Percentiles rank a stretch among this genome's conserved stretches.
Evolutionary conservation across 1,140 invertebrate genomes (phyloP).

Genomic region (Planococcus citri): DNA sequence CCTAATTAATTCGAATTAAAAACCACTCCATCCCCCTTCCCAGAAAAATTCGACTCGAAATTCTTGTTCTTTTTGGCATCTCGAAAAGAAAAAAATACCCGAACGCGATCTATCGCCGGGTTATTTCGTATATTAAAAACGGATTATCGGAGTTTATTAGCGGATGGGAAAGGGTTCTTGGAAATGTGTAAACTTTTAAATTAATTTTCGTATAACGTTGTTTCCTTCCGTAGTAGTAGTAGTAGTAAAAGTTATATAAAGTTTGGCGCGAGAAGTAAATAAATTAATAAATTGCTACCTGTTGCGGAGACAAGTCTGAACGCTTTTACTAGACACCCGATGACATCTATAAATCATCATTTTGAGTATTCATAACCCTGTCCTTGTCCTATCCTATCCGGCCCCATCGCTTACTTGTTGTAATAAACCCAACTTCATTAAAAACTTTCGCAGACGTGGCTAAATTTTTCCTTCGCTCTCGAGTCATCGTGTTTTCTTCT

Average conservation of each 20-base stretch:
- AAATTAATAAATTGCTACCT: conserved; percentile 4
- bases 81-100: no score
- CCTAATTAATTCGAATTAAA: no score
- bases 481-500: no score
- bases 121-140: background rate
- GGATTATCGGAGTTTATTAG: conserved; percentile 2
- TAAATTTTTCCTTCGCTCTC: no score
- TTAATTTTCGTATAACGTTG: background rate
- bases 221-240: no score
- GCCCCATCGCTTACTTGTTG: no score
- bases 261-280: background rate
- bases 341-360: conserved; percentile 1
- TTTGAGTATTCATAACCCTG: background rate
- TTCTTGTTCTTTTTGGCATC: no score
- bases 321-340: background rate
- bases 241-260: conserved; percentile 1
- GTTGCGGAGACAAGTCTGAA: background rate
- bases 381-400: no score
- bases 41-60: no score
- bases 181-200: background rate
- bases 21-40: no score
- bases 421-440: background rate
- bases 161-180: background rate
- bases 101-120: no score
- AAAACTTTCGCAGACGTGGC: background rate